Base-by-base conservation (phyloP, 2,113 vertebrate species). In the Anseranas semipalmata region DNA sequence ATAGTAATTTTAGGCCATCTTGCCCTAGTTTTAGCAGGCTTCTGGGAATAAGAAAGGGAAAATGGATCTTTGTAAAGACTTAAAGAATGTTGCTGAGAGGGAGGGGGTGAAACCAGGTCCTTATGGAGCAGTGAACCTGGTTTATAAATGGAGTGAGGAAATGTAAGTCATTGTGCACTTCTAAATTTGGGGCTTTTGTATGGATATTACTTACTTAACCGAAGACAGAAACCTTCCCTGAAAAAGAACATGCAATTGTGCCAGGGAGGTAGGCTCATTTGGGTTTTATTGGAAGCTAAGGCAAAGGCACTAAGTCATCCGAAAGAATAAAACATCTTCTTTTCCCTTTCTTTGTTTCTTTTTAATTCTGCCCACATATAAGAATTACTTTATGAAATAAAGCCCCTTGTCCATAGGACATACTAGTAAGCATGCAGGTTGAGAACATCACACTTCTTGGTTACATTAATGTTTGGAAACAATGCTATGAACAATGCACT, bases 41-140 rank as follows among this genome's bases (percentile, higher is more conserved):
- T 93, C 68, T 97, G 97, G 97, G 96, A 97, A 96, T 97, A 94
- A 90, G 63, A 75, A 94, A 92, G 74, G 97, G 85, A 87, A 95
- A 97, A 96, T 94, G 82, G 94, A 91, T 97, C 87, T 91, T 96
- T 91, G 86, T 96, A 90, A 75, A 96, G 94, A 74, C 74, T 87
- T 86, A 78, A 93, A 90, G 94, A 95, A 93, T 96, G 93, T 88
- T 89, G 77, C 91, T 85, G 93, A 89, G 67, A 53, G n/a, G 53
- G 90, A 85, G 80, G 84, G 81, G 70, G 89, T 71, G 94, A 92
- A 94, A 91, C 60, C 9, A 45, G 87, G 92, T 93, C 89, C 73
- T 84, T 91, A 76, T 70, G 93, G 92, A 82, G 41, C 91, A 96
- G 70, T 67, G 82, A 96, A 84, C 90, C 96, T 94, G 85, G 90